Evolutionary conservation across 1,140 invertebrate genomes (phyloP).

Genomic region (Eubasilissa regina): DNA sequence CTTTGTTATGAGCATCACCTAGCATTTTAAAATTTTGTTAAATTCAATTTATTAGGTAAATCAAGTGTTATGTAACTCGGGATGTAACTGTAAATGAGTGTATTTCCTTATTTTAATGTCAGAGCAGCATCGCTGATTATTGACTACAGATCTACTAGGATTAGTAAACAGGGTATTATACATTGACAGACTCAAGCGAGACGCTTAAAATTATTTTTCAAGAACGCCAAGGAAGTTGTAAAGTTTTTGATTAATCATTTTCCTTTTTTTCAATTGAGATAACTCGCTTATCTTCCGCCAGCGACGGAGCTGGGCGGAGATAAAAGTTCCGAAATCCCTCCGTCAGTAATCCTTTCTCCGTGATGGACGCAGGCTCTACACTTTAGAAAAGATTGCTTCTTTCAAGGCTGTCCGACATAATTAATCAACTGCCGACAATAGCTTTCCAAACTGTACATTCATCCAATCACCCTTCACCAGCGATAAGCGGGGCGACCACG

Average conservation of each 20-base stretch:
- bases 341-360: neutral
- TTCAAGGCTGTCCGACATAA: constrained; percentile 2
- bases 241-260: neutral
- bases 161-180: too few species aligned
- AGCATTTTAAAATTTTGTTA: too few species aligned
- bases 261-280: constrained; percentile 1
- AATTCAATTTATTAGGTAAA: too few species aligned
- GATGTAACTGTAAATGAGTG: too few species aligned
- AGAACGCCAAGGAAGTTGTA: neutral
- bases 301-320: neutral
- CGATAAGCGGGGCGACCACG: too few species aligned
- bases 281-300: neutral
- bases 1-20: too few species aligned
- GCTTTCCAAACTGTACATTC: neutral
- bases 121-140: too few species aligned
- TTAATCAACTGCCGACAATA: neutral
- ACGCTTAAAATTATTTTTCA: neutral
- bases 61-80: too few species aligned
- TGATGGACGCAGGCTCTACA: neutral
- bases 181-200: too few species aligned
- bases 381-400: neutral
- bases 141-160: too few species aligned
- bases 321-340: neutral
- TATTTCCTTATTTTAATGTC: too few species aligned
- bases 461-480: neutral